phyloP scores from a whole-genome alignment of 2,888 invertebrate genomes.

The Brachylomia viminalis region DNA sequence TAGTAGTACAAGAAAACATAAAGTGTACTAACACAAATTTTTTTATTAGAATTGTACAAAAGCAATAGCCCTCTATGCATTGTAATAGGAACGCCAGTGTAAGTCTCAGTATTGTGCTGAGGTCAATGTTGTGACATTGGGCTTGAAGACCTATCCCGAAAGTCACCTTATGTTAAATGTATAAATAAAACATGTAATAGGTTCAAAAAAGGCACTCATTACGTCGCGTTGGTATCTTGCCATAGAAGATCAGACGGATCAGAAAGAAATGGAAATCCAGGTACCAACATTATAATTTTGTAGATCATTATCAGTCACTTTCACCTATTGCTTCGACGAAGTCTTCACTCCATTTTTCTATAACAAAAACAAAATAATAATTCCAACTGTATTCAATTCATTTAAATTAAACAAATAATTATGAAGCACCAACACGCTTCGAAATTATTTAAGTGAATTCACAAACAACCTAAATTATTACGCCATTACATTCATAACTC shows the following conservation, averaged over 20 bases:
- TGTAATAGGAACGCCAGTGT: conserved; percentile 16
- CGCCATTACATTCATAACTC: conserved; percentile 15
- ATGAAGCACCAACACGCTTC: not conserved
- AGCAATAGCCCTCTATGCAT: conserved; percentile 10
- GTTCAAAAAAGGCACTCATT: not conserved
- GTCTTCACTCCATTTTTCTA: not conserved
- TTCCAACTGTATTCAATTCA: not conserved
- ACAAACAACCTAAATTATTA: conserved; percentile 3
- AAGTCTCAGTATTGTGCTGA: conserved; percentile 14
- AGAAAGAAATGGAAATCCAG: not conserved
- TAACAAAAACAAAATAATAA: not conserved
- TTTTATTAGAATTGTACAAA: conserved; percentile 8
- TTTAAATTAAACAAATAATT: not conserved
- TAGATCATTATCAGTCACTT: not conserved
- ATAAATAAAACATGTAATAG: conserved; percentile 35
- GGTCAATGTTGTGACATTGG: conserved; percentile 12
- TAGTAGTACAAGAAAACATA: not conserved
- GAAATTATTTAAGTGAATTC: not conserved
- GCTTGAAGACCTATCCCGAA: not conserved
- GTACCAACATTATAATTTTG: not conserved
- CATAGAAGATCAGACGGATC: not conserved
- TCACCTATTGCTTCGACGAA: not conserved
- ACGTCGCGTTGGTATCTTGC: not conserved
- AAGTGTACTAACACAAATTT: not conserved
- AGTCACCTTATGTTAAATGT: not conserved